Evolutionary conservation across 2,113 vertebrate genomes (phyloP).

Genomic region (Stigmatopora argus): DNA sequence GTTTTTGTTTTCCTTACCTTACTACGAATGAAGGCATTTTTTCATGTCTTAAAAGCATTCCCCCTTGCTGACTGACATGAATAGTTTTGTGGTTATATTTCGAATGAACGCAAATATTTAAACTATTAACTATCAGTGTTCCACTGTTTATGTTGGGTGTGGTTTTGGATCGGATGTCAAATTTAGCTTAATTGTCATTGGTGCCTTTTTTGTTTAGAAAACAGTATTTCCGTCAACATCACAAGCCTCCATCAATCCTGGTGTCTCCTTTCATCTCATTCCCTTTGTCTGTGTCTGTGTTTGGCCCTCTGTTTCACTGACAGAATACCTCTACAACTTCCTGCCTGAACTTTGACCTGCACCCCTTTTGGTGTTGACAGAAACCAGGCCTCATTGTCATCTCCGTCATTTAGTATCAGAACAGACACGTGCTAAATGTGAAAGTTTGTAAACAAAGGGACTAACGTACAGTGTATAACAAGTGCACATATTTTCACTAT

Average conservation of each 20-base stretch:
- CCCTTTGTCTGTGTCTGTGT: slow-evolving; percentile 29
- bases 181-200: background rate
- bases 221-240: slow-evolving; percentile 19
- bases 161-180: background rate
- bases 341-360: slow-evolving; percentile 52
- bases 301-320: slow-evolving; percentile 48
- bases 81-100: background rate
- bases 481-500: background rate
- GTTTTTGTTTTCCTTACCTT: background rate
- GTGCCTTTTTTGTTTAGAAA: slow-evolving; percentile 21
- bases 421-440: slow-evolving; percentile 13
- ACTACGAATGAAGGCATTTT: background rate
- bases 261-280: slow-evolving; percentile 50
- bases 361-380: slow-evolving; percentile 50
- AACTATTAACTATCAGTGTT: background rate
- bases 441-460: background rate
- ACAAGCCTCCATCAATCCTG: slow-evolving; percentile 36
- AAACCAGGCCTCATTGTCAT: slow-evolving; percentile 50
- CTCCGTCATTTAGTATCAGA: slow-evolving; percentile 27
- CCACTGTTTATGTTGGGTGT: background rate
- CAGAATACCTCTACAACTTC: slow-evolving; percentile 54
- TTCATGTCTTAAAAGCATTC: slow-evolving; percentile 3
- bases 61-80: background rate
- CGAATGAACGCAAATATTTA: background rate
- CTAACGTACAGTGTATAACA: background rate